Evolutionary conservation across 2,113 vertebrate genomes (phyloP).

Genomic region (Hiodon tergisus): DNA sequence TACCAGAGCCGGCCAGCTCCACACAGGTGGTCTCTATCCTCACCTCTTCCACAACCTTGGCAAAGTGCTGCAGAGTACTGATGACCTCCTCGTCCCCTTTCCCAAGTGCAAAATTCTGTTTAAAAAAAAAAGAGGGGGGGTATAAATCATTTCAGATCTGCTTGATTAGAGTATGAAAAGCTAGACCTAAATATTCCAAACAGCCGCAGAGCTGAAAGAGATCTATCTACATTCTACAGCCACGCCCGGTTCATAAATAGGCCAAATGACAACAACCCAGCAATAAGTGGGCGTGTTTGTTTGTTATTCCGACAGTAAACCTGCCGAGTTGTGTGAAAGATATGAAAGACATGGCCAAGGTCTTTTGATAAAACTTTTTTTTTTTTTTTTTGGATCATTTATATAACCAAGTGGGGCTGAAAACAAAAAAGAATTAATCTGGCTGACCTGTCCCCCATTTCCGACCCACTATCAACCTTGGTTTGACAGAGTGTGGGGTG

Average conservation of each 20-base stretch:
- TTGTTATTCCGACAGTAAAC: no score
- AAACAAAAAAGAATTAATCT: no score
- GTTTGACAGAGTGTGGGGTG: not conserved
- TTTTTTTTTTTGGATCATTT: no score
- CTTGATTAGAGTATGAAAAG: no score
- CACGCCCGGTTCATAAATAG: not conserved
- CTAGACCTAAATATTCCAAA: no score
- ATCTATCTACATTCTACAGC: not conserved
- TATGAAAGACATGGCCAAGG: no score
- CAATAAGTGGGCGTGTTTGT: no score
- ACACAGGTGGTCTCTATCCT: constrained; percentile 32
- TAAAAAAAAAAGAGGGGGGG: constrained; percentile 1
- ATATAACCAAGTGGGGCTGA: no score
- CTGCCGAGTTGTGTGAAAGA: no score
- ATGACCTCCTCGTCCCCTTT: constrained; percentile 98
- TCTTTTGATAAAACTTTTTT: no score
- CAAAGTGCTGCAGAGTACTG: constrained; percentile 82
- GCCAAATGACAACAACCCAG: not conserved
- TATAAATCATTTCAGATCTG: no score
- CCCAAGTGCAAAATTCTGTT: constrained; percentile 91
- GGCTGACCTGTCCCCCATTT: no score
- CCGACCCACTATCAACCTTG: not conserved
- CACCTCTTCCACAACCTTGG: constrained; percentile 91
- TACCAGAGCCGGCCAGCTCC: not conserved
- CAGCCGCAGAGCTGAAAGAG: not conserved